Evolutionary conservation across 2,113 vertebrate species (phyloP).

Genomic region (Menura novaehollandiae): DNA sequence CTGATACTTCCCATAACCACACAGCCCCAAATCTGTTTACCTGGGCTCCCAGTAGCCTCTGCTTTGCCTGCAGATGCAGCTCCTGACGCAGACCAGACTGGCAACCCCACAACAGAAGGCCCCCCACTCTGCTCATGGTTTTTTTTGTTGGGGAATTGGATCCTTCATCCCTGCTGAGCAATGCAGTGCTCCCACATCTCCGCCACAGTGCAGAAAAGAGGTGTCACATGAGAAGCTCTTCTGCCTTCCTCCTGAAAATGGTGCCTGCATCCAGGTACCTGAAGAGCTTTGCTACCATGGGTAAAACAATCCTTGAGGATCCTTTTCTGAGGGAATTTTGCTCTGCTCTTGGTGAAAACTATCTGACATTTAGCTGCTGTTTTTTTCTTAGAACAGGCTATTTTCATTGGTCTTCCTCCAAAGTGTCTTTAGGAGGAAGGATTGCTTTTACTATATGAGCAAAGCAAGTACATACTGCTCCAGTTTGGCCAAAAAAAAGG

Average conservation of each 20-base stretch:
- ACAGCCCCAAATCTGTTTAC: not conserved
- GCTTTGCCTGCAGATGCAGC: not conserved
- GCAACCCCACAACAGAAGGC: rapidly evolving
- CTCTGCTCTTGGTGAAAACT: not conserved
- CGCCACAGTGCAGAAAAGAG: not conserved
- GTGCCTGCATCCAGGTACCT: not conserved
- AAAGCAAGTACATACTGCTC: not conserved
- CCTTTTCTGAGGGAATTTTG: not conserved
- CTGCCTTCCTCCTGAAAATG: rapidly evolving
- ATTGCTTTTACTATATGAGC: not conserved
- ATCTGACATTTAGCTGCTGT: not conserved
- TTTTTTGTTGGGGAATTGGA: not conserved
- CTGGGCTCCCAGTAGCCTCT: not conserved
- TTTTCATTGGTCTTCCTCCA: not conserved
- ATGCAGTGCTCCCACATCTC: not conserved
- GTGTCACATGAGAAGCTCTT: rapidly evolving
- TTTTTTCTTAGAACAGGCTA: not conserved
- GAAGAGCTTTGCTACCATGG: not conserved
- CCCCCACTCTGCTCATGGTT: rapidly evolving
- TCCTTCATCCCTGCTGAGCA: not conserved
- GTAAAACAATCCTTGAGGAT: not conserved
- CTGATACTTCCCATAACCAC: not conserved
- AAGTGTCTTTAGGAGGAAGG: not conserved
- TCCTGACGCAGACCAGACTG: not conserved
- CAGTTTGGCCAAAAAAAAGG: not conserved